Percentiles rank a stretch among this genome's conserved stretches.
Conservation (phyloP, 2,113 vertebrate genomes). For the Siniperca knerii region DNA sequence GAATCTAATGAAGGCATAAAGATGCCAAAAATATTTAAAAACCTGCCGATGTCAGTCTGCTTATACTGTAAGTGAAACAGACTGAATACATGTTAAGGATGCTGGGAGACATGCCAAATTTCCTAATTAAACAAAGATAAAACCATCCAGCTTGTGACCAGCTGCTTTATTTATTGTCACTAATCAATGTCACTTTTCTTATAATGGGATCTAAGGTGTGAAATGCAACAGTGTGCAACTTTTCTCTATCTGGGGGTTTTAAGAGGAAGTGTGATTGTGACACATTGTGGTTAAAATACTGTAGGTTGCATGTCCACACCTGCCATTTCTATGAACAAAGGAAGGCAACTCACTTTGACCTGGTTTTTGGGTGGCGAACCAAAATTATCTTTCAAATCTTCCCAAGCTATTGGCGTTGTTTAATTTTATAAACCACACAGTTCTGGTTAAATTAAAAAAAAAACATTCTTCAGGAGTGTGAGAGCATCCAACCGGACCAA, state of each 20-base stretch:
- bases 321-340: background rate
- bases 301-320: background rate
- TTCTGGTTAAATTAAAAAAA: background rate
- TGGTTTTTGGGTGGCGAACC: background rate
- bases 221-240: slow-evolving; percentile 19
- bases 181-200: background rate
- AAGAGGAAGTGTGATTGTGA: slow-evolving; percentile 40
- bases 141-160: background rate
- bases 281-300: slow-evolving; percentile 23
- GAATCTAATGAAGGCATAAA: background rate
- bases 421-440: background rate
- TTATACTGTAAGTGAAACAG: background rate
- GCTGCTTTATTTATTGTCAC: background rate
- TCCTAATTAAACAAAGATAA: background rate
- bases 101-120: background rate
- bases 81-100: background rate
- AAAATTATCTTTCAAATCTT: background rate
- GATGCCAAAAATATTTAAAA: background rate
- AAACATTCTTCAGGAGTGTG: background rate
- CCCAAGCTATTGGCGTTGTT: background rate
- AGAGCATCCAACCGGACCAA: background rate
- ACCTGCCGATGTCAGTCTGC: background rate
- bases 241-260: background rate
- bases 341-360: background rate
- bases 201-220: slow-evolving; percentile 6